Evolutionary conservation across 2,888 invertebrate genomes (phyloP).

Genomic region (Balanococcus diminutus): DNA sequence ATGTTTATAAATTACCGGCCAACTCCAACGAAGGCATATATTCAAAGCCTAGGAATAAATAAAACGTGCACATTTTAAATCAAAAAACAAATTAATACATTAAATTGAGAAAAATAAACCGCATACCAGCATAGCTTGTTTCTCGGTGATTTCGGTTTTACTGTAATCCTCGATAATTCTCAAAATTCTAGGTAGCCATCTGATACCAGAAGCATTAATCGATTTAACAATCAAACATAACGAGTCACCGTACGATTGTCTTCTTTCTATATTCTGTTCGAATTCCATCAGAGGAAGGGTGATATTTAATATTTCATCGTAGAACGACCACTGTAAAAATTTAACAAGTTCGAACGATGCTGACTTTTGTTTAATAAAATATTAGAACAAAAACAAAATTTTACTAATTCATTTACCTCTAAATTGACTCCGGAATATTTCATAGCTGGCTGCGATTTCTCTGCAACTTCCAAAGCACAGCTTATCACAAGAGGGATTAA

Average conservation of each 20-base stretch:
- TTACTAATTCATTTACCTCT: background rate
- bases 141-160: conserved; percentile 31
- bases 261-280: conserved; percentile 26
- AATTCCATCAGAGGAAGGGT: conserved; percentile 47
- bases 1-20: conserved; percentile 14
- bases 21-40: background rate
- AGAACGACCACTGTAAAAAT: conserved; percentile 45
- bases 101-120: background rate
- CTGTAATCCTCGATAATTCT: conserved; percentile 46
- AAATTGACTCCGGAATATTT: conserved; percentile 2
- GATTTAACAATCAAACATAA: conserved; percentile 21
- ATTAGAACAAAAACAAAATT: background rate
- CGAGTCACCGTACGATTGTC: background rate
- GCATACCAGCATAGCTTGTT: conserved; percentile 16
- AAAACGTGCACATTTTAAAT: background rate
- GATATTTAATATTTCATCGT: conserved; percentile 35
- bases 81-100: background rate
- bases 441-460: conserved; percentile 4
- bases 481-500: conserved; percentile 18
- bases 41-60: conserved; percentile 35
- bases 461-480: conserved; percentile 39
- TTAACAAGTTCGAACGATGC: background rate
- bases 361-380: background rate
- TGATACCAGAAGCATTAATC: background rate
- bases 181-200: conserved; percentile 39